These are phyloP conservation scores for Philypnodon macrostomus DNA, from an alignment of 2,797 vertebrate species.

Conservation along the genomic window DNA sequence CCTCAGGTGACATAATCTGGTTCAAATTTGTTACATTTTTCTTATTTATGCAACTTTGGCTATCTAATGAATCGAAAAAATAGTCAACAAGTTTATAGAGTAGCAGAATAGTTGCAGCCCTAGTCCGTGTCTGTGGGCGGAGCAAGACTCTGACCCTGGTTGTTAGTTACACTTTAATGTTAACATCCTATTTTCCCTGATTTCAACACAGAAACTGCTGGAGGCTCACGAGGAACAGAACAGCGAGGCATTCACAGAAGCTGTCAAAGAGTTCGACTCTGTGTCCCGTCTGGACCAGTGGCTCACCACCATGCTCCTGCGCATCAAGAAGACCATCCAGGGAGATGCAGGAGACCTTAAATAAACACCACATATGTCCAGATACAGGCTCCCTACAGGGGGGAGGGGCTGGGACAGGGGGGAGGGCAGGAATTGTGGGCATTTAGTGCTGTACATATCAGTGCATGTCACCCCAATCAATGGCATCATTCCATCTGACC, in stretches of 20 bases:
- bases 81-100: no score
- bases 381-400: no score
- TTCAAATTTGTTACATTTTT: no score
- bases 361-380: conserved; percentile 56
- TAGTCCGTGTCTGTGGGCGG: no score
- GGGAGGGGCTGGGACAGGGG: neutral
- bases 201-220: conserved; percentile 85
- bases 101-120: no score
- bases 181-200: no score
- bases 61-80: no score
- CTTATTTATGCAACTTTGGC: no score
- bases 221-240: conserved; percentile 98
- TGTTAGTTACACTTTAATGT: no score
- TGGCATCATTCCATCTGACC: conserved; percentile 45
- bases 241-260: conserved; percentile 94
- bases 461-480: conserved; percentile 64
- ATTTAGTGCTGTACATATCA: conserved; percentile 69
- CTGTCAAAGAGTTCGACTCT: conserved; percentile 94
- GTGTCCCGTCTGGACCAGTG: conserved; percentile 97
- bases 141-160: no score
- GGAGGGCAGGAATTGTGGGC: conserved; percentile 24
- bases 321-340: conserved; percentile 98
- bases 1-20: no score
- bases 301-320: conserved; percentile 97
- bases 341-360: conserved; percentile 92